Base-by-base conservation (phyloP, 2,113 vertebrate genomes). In the Cheilinus undulatus region DNA sequence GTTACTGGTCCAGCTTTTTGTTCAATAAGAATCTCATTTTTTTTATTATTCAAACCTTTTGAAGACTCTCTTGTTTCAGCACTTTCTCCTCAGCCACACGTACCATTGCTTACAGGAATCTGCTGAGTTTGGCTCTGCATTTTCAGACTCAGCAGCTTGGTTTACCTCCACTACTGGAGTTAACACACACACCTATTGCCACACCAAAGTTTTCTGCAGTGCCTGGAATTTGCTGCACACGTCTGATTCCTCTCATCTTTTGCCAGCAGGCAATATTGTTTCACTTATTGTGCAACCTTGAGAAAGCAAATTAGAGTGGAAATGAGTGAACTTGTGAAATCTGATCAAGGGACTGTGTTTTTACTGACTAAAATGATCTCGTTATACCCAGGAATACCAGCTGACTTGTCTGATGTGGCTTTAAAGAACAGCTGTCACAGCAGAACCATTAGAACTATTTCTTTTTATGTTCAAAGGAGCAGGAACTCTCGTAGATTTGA, bases 91-190 rank as follows among this genome's bases (percentile, higher is more conserved):
- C 42, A 48, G 65, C 64, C 59, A 48, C 80, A 87, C 85, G 75
- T 85, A 73, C 14, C n/a, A 45, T 2, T 17, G 57, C 73, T 73
- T 26, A 49, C 66, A 42, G 68, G 79, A 88, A 89, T 83, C 62
- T 79, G 78, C 86, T 78, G 84, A 85, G 69, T 27, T 28, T 65
- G 53, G 19, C 46, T 58, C 66, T 69, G 72, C 56, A 40, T 82
- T 64, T 58, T 81, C 30, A 69, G 42, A 77, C 61, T 77, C 78
- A 63, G 82, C 83, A 73, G 74, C 82, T 84, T 1, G 76, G 82
- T 88, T 75, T 80, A 85, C 77, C 80, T 75, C 72, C 50, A 50
- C 34, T 45, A 76, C 42, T 50, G 30, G 13, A 57, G 34, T 46
- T 78, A 76, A 77, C 38, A 74, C 65, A 61, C 46, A 51, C 22